phyloP scores from a whole-genome alignment of 2,888 invertebrate species.

The Agriopis aurantiaria region DNA sequence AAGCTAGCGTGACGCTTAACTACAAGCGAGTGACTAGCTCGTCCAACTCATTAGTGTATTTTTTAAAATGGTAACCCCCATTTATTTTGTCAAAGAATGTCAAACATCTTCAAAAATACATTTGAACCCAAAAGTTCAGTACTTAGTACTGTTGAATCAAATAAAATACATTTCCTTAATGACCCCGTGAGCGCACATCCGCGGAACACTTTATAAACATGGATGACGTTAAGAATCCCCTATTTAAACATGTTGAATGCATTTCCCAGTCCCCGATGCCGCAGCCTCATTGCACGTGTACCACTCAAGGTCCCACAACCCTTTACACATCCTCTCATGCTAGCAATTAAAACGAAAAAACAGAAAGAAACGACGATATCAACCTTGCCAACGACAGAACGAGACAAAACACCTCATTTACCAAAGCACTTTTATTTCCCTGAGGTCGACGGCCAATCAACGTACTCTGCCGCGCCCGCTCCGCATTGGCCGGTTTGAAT shows the following conservation, averaged over 20 bases:
- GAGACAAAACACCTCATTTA: constrained; percentile 80
- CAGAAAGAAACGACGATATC: constrained; percentile 68
- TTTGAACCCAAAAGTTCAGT: no score
- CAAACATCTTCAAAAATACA: no score
- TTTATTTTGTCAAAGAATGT: no score
- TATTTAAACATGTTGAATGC: constrained; percentile 79
- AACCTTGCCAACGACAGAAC: constrained; percentile 61
- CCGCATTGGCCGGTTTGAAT: constrained; percentile 84
- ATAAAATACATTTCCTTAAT: constrained; percentile 37
- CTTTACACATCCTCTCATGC: constrained; percentile 83
- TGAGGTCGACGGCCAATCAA: constrained; percentile 86
- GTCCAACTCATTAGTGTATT: no score
- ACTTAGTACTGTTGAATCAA: background rate
- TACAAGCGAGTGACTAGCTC: no score
- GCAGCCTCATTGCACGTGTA: constrained; percentile 77
- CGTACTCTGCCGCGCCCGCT: constrained; percentile 78
- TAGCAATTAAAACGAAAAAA: constrained; percentile 86
- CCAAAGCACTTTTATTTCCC: constrained; percentile 84
- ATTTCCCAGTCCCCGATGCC: constrained; percentile 62
- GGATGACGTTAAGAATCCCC: constrained; percentile 75
- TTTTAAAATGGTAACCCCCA: no score
- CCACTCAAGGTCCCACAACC: constrained; percentile 84
- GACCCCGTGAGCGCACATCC: constrained; percentile 41
- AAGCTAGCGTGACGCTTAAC: no score
- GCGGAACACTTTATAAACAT: constrained; percentile 46